phyloP scores from a whole-genome alignment of 2,113 vertebrate species.

The Thinocorus orbignyianus region DNA sequence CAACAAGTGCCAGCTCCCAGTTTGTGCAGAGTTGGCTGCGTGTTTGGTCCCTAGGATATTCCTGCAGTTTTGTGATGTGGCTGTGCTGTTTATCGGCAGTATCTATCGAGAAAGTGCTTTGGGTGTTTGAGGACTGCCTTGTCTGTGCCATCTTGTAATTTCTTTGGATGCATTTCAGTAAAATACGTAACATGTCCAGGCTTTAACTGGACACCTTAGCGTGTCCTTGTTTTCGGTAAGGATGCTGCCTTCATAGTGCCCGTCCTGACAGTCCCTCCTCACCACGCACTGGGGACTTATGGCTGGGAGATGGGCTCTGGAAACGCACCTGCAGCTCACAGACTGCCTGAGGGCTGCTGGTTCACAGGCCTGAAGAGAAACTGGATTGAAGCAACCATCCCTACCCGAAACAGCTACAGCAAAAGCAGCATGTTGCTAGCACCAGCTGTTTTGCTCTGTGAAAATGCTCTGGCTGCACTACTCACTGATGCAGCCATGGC shows the following conservation, averaged over 20 bases:
- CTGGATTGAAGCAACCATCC: not conserved
- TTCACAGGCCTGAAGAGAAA: not conserved
- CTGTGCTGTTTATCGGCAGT: not conserved
- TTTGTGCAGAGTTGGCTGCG: not conserved
- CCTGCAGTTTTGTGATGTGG: not conserved
- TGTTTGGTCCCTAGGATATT: not conserved
- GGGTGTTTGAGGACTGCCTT: not conserved
- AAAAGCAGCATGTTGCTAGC: not conserved
- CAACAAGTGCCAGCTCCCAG: not conserved
- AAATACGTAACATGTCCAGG: not conserved
- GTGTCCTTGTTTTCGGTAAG: not conserved
- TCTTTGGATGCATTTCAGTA: not conserved
- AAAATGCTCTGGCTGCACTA: not conserved
- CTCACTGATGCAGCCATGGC: not conserved
- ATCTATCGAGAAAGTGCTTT: not conserved
- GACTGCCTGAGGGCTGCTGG: not conserved
- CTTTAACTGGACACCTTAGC: not conserved
- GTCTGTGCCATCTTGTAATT: not conserved
- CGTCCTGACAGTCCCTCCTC: not conserved
- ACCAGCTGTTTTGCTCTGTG: not conserved
- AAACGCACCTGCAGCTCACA: not conserved
- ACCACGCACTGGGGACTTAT: not conserved
- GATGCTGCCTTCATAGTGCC: not conserved
- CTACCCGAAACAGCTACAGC: not conserved
- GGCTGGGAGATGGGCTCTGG: not conserved